A percentile compares a stretch with the other conserved stretches of the same genome.
Conservation (phyloP, 2,113 vertebrate genomes). For the Physeter macrocephalus region DNA sequence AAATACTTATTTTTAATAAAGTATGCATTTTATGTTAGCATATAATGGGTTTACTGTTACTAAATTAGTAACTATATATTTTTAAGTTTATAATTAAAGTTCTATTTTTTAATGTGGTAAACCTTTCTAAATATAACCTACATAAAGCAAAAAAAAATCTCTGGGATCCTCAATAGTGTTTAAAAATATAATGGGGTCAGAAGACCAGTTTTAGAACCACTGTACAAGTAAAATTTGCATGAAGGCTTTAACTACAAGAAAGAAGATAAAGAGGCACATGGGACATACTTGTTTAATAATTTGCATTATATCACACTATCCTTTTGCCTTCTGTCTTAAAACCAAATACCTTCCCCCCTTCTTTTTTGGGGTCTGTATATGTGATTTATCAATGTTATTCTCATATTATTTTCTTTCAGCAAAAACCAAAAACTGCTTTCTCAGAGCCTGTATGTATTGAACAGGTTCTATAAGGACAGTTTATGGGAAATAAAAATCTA, state of each 20-base stretch:
- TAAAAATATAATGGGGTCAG: not conserved
- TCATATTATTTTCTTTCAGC: constrained; percentile 23
- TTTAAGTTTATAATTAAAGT: not conserved
- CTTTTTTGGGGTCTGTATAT: not conserved
- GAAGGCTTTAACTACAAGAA: not conserved
- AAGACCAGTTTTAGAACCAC: not conserved
- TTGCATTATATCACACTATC: not conserved
- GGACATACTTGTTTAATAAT: not conserved
- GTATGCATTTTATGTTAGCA: not conserved
- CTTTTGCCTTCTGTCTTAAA: not conserved
- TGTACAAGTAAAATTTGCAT: not conserved
- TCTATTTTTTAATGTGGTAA: not conserved
- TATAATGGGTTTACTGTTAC: not conserved
- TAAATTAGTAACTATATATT: not conserved
- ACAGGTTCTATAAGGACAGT: not conserved
- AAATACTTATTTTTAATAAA: constrained; percentile 22
- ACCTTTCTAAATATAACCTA: not conserved
- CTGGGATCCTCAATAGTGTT: not conserved
- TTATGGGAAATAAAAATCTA: not conserved
- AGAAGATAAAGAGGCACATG: not conserved
- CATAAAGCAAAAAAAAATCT: not conserved
- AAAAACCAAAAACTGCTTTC: not conserved
- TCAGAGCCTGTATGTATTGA: not conserved
- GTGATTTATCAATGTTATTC: not conserved
- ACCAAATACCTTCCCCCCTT: not conserved